Conservation (phyloP, 2,797 vertebrate genomes). For the Oophaga sylvatica region DNA sequence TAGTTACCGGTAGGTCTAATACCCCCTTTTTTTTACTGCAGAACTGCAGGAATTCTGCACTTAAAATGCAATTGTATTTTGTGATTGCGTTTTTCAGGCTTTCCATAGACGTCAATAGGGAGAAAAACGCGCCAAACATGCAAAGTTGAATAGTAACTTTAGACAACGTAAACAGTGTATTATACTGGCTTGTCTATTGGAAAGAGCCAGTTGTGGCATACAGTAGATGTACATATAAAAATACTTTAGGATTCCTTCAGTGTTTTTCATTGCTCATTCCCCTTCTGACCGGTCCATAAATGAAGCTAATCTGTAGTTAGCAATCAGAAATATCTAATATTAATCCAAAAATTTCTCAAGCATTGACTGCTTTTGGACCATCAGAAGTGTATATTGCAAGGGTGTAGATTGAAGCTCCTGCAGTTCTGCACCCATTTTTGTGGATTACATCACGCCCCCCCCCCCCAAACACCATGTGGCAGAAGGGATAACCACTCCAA, state of each 20-base stretch:
- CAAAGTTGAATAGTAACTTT: neutral
- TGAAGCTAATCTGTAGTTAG: neutral
- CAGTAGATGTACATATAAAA: neutral
- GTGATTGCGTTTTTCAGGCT: too few species aligned
- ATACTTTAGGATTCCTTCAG: neutral
- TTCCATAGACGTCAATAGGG: too few species aligned
- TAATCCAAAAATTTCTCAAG: neutral
- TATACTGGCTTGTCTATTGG: neutral
- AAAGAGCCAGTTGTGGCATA: neutral
- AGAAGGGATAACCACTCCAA: too few species aligned
- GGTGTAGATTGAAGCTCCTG: too few species aligned
- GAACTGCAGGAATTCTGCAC: too few species aligned
- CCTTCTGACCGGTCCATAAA: neutral
- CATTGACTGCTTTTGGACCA: neutral
- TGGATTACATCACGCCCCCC: too few species aligned
- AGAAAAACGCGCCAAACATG: too few species aligned
- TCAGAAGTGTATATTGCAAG: neutral
- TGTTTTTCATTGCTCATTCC: neutral
- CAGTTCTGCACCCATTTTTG: too few species aligned
- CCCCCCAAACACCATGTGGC: too few species aligned
- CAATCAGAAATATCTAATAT: neutral
- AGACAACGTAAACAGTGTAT: neutral
- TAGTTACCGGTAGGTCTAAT: too few species aligned
- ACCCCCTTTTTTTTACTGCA: too few species aligned
- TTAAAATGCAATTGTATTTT: too few species aligned